These are phyloP conservation scores for Hemicentrotus pulcherrimus DNA, from an alignment of 35 echinoderm and acorn worm species.

Conservation along the genomic window DNA sequence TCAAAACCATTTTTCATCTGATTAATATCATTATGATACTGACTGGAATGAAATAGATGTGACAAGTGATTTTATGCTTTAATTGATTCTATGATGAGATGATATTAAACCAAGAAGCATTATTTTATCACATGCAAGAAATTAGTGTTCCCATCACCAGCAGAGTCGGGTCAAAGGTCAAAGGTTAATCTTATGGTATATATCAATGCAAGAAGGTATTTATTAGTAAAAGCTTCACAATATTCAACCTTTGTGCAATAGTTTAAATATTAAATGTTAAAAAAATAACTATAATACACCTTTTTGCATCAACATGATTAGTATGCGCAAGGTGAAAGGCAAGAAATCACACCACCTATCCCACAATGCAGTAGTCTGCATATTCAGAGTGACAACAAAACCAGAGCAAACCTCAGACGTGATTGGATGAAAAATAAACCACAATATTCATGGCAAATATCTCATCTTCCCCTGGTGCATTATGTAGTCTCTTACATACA, in stretches of 20 bases:
- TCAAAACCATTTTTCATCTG: background rate
- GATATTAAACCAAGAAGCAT: background rate
- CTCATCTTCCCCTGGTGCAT: background rate
- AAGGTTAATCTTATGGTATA: background rate
- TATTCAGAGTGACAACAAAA: background rate
- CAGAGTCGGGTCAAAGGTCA: background rate
- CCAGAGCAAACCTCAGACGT: background rate
- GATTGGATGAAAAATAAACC: background rate
- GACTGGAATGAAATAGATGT: background rate
- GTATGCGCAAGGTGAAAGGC: background rate
- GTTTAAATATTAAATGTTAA: too few species aligned
- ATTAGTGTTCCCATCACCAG: background rate
- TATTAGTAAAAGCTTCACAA: background rate
- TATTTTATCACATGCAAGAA: background rate
- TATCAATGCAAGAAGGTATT: background rate
- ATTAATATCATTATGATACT: background rate
- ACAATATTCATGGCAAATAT: background rate
- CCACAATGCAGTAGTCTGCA: background rate
- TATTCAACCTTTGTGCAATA: background rate
- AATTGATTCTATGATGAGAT: background rate
- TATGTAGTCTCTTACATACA: background rate
- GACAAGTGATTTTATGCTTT: background rate
- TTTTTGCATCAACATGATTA: background rate
- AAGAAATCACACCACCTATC: conserved; percentile 9
- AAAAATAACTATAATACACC: background rate